These are phyloP conservation scores for Cotesia chilonis DNA, from an alignment of 1,140 invertebrate genomes.

Conservation along the genomic window DNA sequence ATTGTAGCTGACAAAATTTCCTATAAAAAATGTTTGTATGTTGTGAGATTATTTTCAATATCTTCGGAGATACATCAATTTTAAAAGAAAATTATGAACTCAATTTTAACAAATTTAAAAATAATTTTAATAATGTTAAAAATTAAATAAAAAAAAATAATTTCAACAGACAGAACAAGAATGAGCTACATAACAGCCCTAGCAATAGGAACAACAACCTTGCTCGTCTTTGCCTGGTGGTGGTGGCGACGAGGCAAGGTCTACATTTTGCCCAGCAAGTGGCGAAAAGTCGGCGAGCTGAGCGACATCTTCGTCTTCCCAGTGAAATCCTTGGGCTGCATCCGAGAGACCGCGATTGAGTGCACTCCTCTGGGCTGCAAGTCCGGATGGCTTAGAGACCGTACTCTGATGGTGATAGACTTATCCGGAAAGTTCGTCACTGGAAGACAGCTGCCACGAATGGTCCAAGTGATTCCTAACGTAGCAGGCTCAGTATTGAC, in stretches of 20 bases:
- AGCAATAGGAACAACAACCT: constrained; percentile 55
- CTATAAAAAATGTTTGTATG: too few relatives aligned
- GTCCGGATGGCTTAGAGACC: constrained; percentile 65
- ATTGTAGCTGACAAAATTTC: too few relatives aligned
- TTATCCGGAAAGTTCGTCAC: constrained; percentile 65
- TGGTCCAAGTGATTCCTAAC: constrained; percentile 61
- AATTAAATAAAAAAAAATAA: neutral
- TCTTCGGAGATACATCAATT: too few relatives aligned
- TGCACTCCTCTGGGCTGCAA: constrained; percentile 64
- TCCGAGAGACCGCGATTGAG: constrained; percentile 55
- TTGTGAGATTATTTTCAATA: too few relatives aligned
- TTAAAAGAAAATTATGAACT: too few relatives aligned
- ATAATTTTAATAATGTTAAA: neutral
- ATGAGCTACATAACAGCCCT: constrained; percentile 54
- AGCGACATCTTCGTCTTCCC: constrained; percentile 65
- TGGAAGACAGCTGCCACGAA: constrained; percentile 64
- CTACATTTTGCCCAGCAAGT: constrained; percentile 50
- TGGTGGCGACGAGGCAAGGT: constrained; percentile 52
- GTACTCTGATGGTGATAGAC: constrained; percentile 66
- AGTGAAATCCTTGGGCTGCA: constrained; percentile 66
- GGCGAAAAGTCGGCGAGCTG: constrained; percentile 65
- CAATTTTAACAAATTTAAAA: neutral
- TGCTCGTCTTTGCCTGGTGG: constrained; percentile 55
- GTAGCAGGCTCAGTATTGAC: constrained; percentile 31
- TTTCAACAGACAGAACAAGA: constrained; percentile 51